Base-by-base conservation (phyloP, 2,113 vertebrate species). In the Gymnarchus niloticus region DNA sequence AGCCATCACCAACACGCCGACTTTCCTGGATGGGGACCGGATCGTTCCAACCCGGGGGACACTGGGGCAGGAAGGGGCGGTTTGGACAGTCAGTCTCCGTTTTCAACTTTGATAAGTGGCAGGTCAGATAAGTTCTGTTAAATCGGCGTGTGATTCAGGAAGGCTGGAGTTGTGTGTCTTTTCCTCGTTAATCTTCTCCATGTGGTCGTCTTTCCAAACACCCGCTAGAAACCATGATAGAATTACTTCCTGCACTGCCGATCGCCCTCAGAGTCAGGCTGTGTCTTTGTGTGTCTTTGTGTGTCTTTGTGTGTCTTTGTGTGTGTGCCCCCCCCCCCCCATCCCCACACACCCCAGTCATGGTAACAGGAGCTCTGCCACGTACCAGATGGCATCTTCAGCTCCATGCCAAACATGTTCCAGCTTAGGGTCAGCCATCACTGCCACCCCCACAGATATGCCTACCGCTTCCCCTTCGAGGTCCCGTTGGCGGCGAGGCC, bases 321-420 rank as follows among this genome's bases (percentile, higher is more conserved):
- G 14, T 69, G 33, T n/a, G 33, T 51, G 77, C 77, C 65, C 65
- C 17, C 14, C 44, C 46, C 23, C 5, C 41, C 77, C 48, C 44
- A 81, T 51, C 23, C 5, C 41, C 77, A 81, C 44, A 81, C 77
- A 81, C 77, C 77, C 77, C 5, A 44, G 25, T 49, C 49, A 48
- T 51, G 48, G 77, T 51, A 49, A 81, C 77, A 81, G 77, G 77
- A 81, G 44, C 49, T 46, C 48, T 81, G 48, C 77, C 77, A 81
- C 77, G 44, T 48, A 81, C 44, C 77, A 81, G 77, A 81, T 81
- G 77, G 77, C 12, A 12, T 21, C 77, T 28, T 48, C n/a, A 81
- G 10, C 21, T 51, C 48, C 23, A 49, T 9, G 41, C 77, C 77
- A 81, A 81, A 28, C 48, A 12, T 51, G 48, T 6, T 80, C n/a